These are phyloP conservation scores for Drosophila diplacantha DNA, from an alignment of 2,888 invertebrate species.

Conservation along the genomic window DNA sequence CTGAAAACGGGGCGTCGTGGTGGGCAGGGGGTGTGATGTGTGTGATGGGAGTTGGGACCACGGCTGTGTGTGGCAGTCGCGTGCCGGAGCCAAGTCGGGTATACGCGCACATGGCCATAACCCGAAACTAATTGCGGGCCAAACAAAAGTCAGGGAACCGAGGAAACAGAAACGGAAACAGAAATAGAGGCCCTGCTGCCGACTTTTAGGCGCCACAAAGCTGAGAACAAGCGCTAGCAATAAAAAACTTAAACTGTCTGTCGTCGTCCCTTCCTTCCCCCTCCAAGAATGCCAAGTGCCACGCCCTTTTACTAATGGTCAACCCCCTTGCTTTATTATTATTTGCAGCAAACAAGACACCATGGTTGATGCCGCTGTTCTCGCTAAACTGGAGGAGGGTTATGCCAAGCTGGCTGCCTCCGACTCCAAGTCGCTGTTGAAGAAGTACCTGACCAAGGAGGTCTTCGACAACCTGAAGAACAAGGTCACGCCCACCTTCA, in stretches of 20 bases:
- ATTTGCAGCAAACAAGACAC: constrained; percentile 84
- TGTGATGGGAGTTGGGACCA: background rate
- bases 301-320: constrained; percentile 41
- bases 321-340: constrained; percentile 40
- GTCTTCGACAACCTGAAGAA: constrained; percentile 94
- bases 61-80: constrained; percentile 24
- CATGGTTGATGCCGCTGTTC: constrained; percentile 94
- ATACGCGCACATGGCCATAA: constrained; percentile 37
- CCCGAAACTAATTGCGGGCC: constrained; percentile 46
- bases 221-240: constrained; percentile 2
- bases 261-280: background rate
- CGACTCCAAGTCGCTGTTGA: constrained; percentile 96
- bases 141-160: constrained; percentile 26
- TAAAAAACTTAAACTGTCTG: constrained; percentile 16
- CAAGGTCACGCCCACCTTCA: constrained; percentile 92
- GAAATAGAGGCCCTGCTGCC: constrained; percentile 12
- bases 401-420: constrained; percentile 91
- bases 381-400: constrained; percentile 94
- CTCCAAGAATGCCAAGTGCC: constrained; percentile 13
- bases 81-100: constrained; percentile 33
- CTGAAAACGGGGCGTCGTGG: constrained; percentile 5
- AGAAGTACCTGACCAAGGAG: constrained; percentile 95
- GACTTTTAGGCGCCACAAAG: constrained; percentile 41
- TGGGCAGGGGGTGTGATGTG: constrained; percentile 1
- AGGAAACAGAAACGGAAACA: constrained; percentile 12